A percentile compares a stretch with the other conserved stretches of the same genome.
Evolutionary conservation across 2,113 vertebrate species (phyloP).

Genomic region (Amia ocellicauda): DNA sequence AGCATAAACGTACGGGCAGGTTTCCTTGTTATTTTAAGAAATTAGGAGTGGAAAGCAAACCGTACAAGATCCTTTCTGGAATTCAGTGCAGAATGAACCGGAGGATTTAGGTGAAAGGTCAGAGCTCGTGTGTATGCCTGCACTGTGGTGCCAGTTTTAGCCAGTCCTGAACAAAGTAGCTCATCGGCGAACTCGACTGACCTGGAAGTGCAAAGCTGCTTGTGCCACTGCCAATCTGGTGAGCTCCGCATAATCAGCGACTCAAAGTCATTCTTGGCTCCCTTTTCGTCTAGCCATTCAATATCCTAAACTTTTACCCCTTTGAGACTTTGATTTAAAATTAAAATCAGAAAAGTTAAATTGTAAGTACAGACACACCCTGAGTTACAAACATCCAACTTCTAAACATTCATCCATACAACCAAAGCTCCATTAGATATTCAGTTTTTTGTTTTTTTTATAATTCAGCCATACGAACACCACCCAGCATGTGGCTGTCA

Average conservation of each 20-base stretch:
- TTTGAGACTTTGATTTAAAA: neutral
- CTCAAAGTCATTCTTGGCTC: conserved; percentile 19
- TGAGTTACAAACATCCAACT: too few relatives aligned
- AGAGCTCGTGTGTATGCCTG: conserved; percentile 23
- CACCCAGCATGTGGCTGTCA: too few relatives aligned
- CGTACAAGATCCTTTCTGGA: conserved; percentile 6
- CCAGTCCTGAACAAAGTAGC: conserved; percentile 9
- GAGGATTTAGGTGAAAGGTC: conserved; percentile 19
- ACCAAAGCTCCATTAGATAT: too few relatives aligned
- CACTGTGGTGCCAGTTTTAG: conserved; percentile 10
- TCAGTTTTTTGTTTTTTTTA: too few relatives aligned
- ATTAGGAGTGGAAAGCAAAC: conserved; percentile 18
- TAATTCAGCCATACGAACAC: too few relatives aligned
- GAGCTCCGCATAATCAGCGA: conserved; percentile 18
- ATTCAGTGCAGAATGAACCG: conserved; percentile 20
- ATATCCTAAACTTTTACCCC: neutral
- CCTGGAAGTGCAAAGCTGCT: conserved; percentile 10
- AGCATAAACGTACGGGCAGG: conserved; percentile 2
- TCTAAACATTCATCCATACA: too few relatives aligned
- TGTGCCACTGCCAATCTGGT: conserved; percentile 6
- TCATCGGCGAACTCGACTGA: conserved; percentile 17
- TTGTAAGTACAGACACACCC: neutral
- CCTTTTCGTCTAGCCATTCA: conserved; percentile 17
- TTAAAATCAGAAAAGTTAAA: too few relatives aligned
- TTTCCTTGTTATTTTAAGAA: neutral